Evolutionary conservation across 2,888 invertebrate species (phyloP).

Genomic region (Diarsia rubi): DNA sequence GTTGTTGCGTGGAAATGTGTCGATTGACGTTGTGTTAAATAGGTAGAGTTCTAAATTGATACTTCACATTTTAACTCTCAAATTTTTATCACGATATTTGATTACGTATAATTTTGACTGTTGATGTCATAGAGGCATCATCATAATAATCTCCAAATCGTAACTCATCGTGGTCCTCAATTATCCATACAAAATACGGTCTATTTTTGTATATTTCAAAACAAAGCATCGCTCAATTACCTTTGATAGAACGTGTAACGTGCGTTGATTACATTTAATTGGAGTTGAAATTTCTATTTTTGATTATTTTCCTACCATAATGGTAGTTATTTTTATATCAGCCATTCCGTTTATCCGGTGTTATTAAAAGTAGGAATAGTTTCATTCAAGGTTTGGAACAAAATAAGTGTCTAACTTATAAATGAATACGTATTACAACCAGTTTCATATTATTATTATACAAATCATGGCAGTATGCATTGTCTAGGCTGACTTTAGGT

Average conservation of each 20-base stretch:
- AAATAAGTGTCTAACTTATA: neutral
- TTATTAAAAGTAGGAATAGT: constrained; percentile 4
- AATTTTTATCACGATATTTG: neutral
- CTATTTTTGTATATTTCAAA: constrained; percentile 21
- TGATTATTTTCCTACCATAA: constrained; percentile 4
- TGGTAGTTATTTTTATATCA: constrained; percentile 1
- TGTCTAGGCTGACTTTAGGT: constrained; percentile 12
- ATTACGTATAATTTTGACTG: neutral
- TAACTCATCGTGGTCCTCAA: constrained; percentile 1
- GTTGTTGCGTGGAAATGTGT: constrained; percentile 4
- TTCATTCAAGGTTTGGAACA: constrained; percentile 3
- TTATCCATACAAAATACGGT: neutral
- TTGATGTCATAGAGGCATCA: neutral
- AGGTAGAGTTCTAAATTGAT: neutral
- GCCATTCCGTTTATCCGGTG: neutral
- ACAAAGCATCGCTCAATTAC: constrained; percentile 43
- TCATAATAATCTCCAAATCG: neutral
- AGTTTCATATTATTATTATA: neutral
- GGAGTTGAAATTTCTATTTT: constrained; percentile 28
- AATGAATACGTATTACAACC: neutral
- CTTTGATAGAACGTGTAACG: constrained; percentile 20
- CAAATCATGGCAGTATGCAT: constrained; percentile 1
- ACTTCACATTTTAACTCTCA: neutral
- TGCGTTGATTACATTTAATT: constrained; percentile 37
- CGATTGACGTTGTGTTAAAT: neutral